Percentiles rank a stretch among this genome's conserved stretches.
These are phyloP conservation scores for Prolemur simus DNA, from an alignment of 2,113 vertebrate genomes.

Conservation along the genomic window DNA sequence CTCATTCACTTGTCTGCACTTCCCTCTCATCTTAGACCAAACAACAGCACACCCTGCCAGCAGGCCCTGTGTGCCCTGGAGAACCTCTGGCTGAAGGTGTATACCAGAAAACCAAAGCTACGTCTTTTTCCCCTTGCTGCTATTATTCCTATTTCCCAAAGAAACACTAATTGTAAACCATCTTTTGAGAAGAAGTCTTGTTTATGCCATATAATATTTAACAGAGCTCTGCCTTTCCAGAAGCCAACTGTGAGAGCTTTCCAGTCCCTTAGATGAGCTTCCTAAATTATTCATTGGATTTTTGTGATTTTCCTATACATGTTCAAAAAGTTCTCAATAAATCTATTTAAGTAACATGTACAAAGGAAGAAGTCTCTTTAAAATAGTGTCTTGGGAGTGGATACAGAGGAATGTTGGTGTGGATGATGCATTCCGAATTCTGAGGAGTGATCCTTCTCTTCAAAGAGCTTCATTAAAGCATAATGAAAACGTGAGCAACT, in stretches of 20 bases:
- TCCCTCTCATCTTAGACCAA: neutral
- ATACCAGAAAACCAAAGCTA: neutral
- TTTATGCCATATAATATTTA: conserved; percentile 53
- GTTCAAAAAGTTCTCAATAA: conserved; percentile 40
- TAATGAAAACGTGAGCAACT: neutral
- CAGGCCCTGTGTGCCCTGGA: neutral
- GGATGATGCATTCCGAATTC: neutral
- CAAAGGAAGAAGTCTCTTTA: conserved; percentile 13
- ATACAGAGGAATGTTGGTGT: neutral
- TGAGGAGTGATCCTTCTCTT: neutral
- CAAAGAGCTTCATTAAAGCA: conserved; percentile 40
- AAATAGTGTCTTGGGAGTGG: neutral
- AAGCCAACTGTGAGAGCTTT: neutral
- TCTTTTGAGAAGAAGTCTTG: conserved; percentile 38
- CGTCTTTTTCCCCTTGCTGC: neutral
- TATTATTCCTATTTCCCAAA: neutral
- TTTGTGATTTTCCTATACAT: conserved; percentile 53
- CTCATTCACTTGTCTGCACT: neutral
- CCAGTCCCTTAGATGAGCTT: conserved; percentile 22
- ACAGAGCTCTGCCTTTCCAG: conserved; percentile 15
- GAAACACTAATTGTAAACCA: conserved; percentile 17
- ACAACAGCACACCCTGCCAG: too few relatives aligned
- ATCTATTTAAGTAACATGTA: conserved; percentile 25
- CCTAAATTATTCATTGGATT: conserved; percentile 63
- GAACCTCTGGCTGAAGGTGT: neutral